Evolutionary conservation across 2,888 invertebrate species (phyloP).

Genomic region (Rhimphoctona megacephalus): DNA sequence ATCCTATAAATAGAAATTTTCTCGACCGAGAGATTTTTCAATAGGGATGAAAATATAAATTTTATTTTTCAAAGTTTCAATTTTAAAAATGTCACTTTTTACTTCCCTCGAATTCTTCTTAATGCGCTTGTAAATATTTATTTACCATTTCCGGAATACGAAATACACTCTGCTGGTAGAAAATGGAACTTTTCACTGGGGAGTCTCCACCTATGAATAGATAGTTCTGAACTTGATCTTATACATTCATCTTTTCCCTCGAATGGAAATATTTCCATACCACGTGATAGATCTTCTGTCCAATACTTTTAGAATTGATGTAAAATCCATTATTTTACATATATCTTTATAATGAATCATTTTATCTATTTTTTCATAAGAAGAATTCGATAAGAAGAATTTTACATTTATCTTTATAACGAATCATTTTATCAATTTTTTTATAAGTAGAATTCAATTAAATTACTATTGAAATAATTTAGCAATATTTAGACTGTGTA

Average conservation of each 20-base stretch:
- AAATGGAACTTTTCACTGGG: neutral
- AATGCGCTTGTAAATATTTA: neutral
- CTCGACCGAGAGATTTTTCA: neutral
- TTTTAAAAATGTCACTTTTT: neutral
- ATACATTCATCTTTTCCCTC: neutral
- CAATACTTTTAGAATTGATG: neutral
- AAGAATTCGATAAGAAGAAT: too few relatives aligned
- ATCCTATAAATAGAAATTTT: neutral
- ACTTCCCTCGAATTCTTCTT: neutral
- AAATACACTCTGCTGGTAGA: neutral
- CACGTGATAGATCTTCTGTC: neutral
- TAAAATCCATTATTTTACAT: neutral
- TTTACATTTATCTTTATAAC: neutral
- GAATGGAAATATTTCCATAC: conserved; percentile 6
- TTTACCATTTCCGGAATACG: neutral
- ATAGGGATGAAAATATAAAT: neutral
- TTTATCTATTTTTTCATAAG: neutral
- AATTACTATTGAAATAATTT: neutral
- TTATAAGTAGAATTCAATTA: neutral
- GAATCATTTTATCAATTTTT: neutral
- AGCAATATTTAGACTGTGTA: too few relatives aligned
- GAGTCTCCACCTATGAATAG: conserved; percentile 10
- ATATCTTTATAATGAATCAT: neutral
- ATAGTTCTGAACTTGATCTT: neutral
- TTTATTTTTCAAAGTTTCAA: neutral